phyloP scores from a whole-genome alignment of 2,888 invertebrate species.

The Notodonta ziczac region DNA sequence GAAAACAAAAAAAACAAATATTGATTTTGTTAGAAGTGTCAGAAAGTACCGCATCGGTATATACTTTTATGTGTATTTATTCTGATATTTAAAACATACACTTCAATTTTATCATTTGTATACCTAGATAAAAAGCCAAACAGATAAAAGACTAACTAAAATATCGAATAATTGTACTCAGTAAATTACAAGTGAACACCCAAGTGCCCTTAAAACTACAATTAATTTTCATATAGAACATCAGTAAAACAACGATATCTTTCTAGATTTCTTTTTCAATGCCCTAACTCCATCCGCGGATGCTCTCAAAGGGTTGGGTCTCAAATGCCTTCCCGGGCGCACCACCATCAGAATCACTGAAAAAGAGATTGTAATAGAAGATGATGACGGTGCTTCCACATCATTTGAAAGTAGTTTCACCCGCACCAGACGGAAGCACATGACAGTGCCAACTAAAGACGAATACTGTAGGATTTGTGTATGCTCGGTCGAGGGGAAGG shows the following conservation, averaged over 20 bases:
- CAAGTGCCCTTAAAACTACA: too few relatives aligned
- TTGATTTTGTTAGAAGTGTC: too few relatives aligned
- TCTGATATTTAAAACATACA: too few relatives aligned
- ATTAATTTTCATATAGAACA: too few relatives aligned
- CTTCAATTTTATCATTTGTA: too few relatives aligned
- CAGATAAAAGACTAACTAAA: too few relatives aligned
- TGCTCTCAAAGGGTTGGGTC: conserved; percentile 25
- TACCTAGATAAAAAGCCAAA: too few relatives aligned
- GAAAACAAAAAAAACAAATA: too few relatives aligned
- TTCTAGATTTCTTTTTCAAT: conserved; percentile 65
- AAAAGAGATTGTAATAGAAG: neutral
- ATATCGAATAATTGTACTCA: too few relatives aligned
- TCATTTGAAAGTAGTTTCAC: conserved; percentile 22
- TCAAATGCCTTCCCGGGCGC: conserved; percentile 68
- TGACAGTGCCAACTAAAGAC: conserved; percentile 49
- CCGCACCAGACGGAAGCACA: conserved; percentile 48
- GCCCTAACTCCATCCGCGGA: conserved; percentile 36
- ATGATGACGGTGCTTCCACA: conserved; percentile 13
- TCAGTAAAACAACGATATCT: neutral
- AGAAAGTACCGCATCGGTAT: too few relatives aligned
- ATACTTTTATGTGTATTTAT: too few relatives aligned
- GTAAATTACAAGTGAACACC: too few relatives aligned
- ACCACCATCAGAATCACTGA: conserved; percentile 54
- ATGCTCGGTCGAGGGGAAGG: conserved; percentile 62
- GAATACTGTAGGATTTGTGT: conserved; percentile 65